phyloP scores from a whole-genome alignment of 30 jellyfish, hydroid and myxozoan genomes.

The Nemopilema nomurai region DNA sequence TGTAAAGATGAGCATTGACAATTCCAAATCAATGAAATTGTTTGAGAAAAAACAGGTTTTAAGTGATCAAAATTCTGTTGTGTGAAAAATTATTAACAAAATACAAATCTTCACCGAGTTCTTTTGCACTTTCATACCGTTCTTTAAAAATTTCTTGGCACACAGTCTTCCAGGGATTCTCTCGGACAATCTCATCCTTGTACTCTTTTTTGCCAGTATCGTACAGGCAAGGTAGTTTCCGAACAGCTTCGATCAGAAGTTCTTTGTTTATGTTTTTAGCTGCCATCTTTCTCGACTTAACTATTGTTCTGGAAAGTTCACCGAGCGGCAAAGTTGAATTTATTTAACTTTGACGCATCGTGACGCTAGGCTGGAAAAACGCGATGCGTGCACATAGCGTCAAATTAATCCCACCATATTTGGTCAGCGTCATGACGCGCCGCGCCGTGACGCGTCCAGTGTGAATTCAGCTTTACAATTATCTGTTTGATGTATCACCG shows the following conservation, averaged over 20 bases:
- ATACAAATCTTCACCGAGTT: constrained; percentile 1
- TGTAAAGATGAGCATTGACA: not conserved
- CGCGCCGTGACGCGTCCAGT: constrained; percentile 22
- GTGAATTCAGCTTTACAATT: not conserved
- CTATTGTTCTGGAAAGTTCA: not conserved
- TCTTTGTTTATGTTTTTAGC: constrained; percentile 9
- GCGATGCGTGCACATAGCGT: not conserved
- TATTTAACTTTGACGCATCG: not conserved
- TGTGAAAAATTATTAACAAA: not conserved
- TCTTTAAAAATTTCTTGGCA: constrained; percentile 1
- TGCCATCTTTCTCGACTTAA: not conserved
- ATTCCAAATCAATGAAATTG: not conserved
- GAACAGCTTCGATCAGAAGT: constrained; percentile 18
- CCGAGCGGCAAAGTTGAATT: not conserved
- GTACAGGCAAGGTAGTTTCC: constrained; percentile 24
- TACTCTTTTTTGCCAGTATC: constrained; percentile 25
- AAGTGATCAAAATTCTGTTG: not conserved
- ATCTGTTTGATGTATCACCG: not conserved
- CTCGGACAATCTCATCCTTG: constrained; percentile 36
- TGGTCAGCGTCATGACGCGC: constrained; percentile 27
- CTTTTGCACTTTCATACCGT: not conserved
- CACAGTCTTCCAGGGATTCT: constrained; percentile 25
- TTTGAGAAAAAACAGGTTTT: not conserved
- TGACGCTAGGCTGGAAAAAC: not conserved
- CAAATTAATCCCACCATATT: not conserved